Evolutionary conservation across 2,888 invertebrate species (phyloP).

Genomic region (Acronicta leporina): DNA sequence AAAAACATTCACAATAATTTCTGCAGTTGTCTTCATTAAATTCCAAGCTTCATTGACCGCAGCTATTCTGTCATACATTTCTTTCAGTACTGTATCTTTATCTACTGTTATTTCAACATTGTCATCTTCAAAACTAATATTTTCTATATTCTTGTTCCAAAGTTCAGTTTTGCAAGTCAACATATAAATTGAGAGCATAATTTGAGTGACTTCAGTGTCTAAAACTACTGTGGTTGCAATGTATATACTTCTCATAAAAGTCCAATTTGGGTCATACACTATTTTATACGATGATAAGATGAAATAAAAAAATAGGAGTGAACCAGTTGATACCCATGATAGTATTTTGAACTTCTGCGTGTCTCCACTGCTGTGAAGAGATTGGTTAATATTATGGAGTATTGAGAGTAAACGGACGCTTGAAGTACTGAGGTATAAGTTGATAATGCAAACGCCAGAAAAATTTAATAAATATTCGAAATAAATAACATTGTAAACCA

Average conservation of each 20-base stretch:
- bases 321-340: neutral
- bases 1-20: slow-evolving; percentile 19
- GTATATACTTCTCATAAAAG: slow-evolving; percentile 25
- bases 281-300: slow-evolving; percentile 25
- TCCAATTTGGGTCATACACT: slow-evolving; percentile 24
- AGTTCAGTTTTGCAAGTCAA: slow-evolving; percentile 27
- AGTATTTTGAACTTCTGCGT: slow-evolving; percentile 13
- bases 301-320: slow-evolving; percentile 1
- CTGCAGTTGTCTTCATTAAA: slow-evolving; percentile 20
- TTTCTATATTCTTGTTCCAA: slow-evolving; percentile 26
- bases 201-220: slow-evolving; percentile 36
- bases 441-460: slow-evolving; percentile 15
- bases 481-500: slow-evolving; percentile 30
- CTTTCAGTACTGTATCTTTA: slow-evolving; percentile 11
- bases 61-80: slow-evolving; percentile 10
- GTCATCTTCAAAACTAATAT: slow-evolving; percentile 18
- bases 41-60: slow-evolving; percentile 33
- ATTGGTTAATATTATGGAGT: slow-evolving; percentile 17
- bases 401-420: slow-evolving; percentile 22
- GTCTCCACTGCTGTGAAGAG: slow-evolving; percentile 15
- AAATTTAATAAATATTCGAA: slow-evolving; percentile 19
- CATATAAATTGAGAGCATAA: slow-evolving; percentile 12
- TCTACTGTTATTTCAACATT: slow-evolving; percentile 21
- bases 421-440: slow-evolving; percentile 24
- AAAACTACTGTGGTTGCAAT: slow-evolving; percentile 22